Evolutionary conservation across 92 coral and sea anemone genomes (phyloP), one percentile per base, ranked within the genome.

Genomic region (Actinernus sp.): DNA sequence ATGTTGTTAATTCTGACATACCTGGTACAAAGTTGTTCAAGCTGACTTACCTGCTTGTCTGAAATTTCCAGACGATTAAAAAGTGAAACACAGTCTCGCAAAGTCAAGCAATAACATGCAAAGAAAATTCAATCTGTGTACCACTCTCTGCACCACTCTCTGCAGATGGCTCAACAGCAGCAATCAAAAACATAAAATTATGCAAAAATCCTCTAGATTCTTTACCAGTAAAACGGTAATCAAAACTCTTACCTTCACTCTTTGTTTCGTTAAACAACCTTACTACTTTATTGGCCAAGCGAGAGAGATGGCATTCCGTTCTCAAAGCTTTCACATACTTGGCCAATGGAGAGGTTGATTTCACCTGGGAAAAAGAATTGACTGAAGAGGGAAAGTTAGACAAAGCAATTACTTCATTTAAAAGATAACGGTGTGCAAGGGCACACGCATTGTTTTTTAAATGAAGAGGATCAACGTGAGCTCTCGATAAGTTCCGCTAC

Each of bases 391-490:
- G 52, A 2, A 52, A 19, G 0, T 37, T 31, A 26, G 60, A 32
- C 37, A 57, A 0, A 20, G 46, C 31, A 30, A 56, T 22, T 29
- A 58, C 78, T 27, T 54, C 53, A 57, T 66, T 25, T 21, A 78
- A 39, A 50, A 66, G 49, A 50, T 50, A 14, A 36, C 39, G 70
- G 33, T 71, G 65, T 25, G 49, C 58, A 19, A 74, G 51, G 32
- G 74, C 69, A 67, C 87, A 74, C 14, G 82, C 84, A 63, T 88
- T 88, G 47, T 88, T 88, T 23, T 76, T 82, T 38, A 74, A 26
- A 50, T 75, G 88, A 13, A 81, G 54, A 8, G 93, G 88, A 16
- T 87, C 88, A 14, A 75, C 93, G 80, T 80, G 84, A 57, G 57
- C 70, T 38, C 51, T 81, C 75, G 2, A 87, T 63, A 1, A 68